Conservation (phyloP, 2,888 invertebrate species). For the Zaprionus obscuricornis region DNA sequence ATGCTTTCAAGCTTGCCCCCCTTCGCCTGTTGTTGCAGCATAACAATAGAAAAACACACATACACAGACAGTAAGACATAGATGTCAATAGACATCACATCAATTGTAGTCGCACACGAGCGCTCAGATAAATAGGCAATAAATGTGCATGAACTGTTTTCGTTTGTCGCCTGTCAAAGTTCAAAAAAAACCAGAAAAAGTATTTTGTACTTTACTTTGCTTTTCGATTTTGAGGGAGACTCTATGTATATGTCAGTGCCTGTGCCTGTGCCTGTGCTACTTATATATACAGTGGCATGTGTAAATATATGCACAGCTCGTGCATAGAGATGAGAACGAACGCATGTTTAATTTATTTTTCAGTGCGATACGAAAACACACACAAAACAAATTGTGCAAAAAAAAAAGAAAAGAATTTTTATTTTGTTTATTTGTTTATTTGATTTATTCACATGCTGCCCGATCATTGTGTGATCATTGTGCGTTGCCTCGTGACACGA, state of each 20-base stretch:
- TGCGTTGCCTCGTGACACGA: too few species aligned
- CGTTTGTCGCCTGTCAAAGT: constrained; percentile 40
- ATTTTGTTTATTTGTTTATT: too few species aligned
- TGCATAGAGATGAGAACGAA: too few species aligned
- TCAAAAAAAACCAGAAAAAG: constrained; percentile 43
- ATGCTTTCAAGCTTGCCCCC: constrained; percentile 26
- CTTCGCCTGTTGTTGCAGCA: constrained; percentile 5
- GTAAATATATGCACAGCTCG: constrained; percentile 38
- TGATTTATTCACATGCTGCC: too few species aligned
- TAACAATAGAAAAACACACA: constrained; percentile 24
- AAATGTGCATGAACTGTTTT: constrained; percentile 58
- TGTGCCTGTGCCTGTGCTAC: too few species aligned
- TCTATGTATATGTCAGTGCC: background rate
- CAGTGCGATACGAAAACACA: too few species aligned
- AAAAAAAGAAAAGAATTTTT: too few species aligned
- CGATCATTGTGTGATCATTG: too few species aligned
- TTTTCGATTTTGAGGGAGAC: constrained; percentile 3
- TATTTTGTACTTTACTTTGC: constrained; percentile 22
- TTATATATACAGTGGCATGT: constrained; percentile 12
- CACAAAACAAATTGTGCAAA: too few species aligned
- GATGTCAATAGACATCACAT: constrained; percentile 16
- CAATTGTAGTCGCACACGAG: constrained; percentile 33
- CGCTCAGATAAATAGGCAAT: constrained; percentile 72
- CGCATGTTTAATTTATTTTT: too few species aligned
- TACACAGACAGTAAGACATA: background rate